These are phyloP conservation scores for Ceratosolen solmsi DNA, from an alignment of 1,140 invertebrate genomes.

Conservation along the genomic window DNA sequence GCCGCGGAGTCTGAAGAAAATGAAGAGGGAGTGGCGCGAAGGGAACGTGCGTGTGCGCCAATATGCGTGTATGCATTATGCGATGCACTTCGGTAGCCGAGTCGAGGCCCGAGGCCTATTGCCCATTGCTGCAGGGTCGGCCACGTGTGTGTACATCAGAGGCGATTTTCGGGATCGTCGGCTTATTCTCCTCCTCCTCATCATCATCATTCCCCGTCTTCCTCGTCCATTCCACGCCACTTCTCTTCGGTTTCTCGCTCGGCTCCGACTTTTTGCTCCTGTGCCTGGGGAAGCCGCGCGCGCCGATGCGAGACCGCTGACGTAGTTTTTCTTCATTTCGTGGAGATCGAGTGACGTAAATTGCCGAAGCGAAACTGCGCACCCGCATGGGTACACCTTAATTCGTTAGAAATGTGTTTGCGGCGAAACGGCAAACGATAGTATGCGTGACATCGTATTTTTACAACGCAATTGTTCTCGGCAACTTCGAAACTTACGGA, in stretches of 20 bases:
- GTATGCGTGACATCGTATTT: neutral
- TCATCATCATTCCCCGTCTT: neutral
- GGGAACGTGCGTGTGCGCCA: neutral
- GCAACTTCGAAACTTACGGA: neutral
- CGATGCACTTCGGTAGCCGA: constrained; percentile 57
- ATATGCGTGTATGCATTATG: neutral
- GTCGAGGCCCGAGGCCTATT: constrained; percentile 55
- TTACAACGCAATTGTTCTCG: neutral
- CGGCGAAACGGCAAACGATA: neutral
- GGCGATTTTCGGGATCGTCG: constrained; percentile 37
- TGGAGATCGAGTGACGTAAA: neutral
- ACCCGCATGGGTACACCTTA: neutral
- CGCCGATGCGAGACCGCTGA: too few species aligned
- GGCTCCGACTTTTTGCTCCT: neutral
- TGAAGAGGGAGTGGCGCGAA: constrained; percentile 29
- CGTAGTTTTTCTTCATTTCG: neutral
- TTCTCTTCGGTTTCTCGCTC: neutral
- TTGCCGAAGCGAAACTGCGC: neutral
- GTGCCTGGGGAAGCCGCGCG: neutral
- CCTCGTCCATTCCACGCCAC: neutral
- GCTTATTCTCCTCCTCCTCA: neutral
- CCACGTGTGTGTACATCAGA: neutral
- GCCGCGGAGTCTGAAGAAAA: constrained; percentile 46
- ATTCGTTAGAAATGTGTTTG: neutral
- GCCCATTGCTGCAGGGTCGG: neutral